Percentiles rank a stretch among this genome's conserved stretches.
phyloP scores from a whole-genome alignment of 1,140 invertebrate species.

The Cherax destructor region DNA sequence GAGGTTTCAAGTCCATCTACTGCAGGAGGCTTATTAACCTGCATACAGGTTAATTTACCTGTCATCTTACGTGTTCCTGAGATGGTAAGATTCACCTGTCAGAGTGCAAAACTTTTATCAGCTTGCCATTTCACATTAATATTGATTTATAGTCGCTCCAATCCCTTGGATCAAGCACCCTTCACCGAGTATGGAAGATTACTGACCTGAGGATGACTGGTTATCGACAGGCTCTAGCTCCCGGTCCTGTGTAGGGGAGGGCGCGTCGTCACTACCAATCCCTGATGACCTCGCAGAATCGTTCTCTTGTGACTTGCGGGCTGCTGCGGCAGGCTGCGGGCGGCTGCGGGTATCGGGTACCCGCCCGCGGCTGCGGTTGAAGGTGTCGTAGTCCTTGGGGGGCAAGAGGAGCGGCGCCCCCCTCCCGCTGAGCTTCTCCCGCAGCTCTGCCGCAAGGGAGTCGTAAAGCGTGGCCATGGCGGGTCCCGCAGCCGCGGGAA shows the following conservation, averaged over 20 bases:
- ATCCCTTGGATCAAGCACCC: background rate
- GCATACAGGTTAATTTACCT: background rate
- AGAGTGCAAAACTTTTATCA: background rate
- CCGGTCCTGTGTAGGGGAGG: constrained; percentile 78
- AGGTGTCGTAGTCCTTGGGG: constrained; percentile 91
- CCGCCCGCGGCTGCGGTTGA: constrained; percentile 85
- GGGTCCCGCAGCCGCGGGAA: constrained; percentile 75
- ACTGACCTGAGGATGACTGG: constrained; percentile 13
- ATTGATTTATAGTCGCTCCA: background rate
- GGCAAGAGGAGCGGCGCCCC: constrained; percentile 85
- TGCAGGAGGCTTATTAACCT: no score
- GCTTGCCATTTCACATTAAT: background rate
- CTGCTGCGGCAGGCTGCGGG: constrained; percentile 74
- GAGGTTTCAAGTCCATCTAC: no score
- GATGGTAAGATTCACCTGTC: background rate
- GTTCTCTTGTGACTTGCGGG: constrained; percentile 52
- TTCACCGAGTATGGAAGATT: background rate
- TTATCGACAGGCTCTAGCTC: background rate
- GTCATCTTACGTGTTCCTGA: background rate
- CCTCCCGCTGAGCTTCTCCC: constrained; percentile 84
- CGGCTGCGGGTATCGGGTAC: constrained; percentile 76
- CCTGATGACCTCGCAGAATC: constrained; percentile 78
- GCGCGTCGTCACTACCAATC: constrained; percentile 89
- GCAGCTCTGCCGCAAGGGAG: constrained; percentile 92
- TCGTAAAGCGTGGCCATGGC: constrained; percentile 88